Evolutionary conservation across 2,113 vertebrate species (phyloP), one percentile per base, ranked within the genome.

Genomic region (Chaetodon auriga): DNA sequence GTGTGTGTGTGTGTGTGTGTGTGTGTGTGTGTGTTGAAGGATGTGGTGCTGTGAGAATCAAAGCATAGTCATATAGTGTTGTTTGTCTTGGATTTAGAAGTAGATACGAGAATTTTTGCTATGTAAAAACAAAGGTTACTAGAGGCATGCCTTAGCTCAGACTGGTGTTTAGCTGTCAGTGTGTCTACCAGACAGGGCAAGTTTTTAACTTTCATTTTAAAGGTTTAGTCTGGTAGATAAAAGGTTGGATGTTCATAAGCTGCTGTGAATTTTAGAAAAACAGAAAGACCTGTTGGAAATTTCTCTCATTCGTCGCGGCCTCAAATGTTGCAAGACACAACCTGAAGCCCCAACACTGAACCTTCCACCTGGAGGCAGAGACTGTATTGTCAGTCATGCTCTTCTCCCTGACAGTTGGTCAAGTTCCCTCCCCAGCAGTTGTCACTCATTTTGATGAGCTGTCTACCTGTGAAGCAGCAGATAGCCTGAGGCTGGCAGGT

Each of bases 381-480:
- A 51, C 35, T 19, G 19, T 12, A 58, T 65, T 89, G 75, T 68
- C 74, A 61, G 35, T 15, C 18, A 38, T 0, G 8, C 53, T 48
- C 51, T 73, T 70, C 81, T 74, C 79, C 77, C 74, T 66, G 41
- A 64, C 73, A 62, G 75, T 72, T 46, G 65, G 60, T 58, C 53
- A 65, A 62, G 62, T 80, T 84, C 70, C 75, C 85, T 68, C 66
- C 72, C 13, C 16, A 60, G 82, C 63, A 78, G 62, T 70, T 81
- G 79, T 89, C 91, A 86, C 36, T 86, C 81, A 86, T 80, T 75
- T 75, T 76, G 80, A 83, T 81, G 66, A 90, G 76, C 58, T 49
- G 66, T 85, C 65, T 78, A 72, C 71, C 65, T 76, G 53, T 62
- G 69, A 81, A 84, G 21, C 36, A 16, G 30, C 60, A 61, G 49